Base-by-base conservation (phyloP, 2,113 vertebrate genomes). In the Vidua chalybeata region DNA sequence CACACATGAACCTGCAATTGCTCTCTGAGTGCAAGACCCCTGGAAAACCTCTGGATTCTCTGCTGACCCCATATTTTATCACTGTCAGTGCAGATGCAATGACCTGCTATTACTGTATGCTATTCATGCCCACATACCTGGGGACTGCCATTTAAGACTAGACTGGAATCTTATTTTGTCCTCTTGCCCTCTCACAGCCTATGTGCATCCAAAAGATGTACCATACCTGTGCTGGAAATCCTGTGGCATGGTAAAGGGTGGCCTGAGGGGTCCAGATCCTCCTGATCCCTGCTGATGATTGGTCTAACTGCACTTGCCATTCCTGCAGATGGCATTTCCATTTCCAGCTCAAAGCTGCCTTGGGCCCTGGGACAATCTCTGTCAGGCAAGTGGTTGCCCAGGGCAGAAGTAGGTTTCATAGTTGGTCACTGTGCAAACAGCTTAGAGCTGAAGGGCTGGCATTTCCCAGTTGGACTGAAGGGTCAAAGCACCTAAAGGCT, bases 1-100 rank as follows among this genome's bases (percentile, higher is more conserved):
- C 94, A 93, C 85, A 45, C 59, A 16, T 90, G 88, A 94, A 97
- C 96, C 81, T 89, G 94, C 83, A 77, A 41, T 58, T 71, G 51
- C 88, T 51, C 46, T 71, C 63, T 22, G 71, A 63, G 90, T 83
- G 69, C 77, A 48, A n/a, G 87, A 87, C 80, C 75, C 59, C 59
- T 79, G 85, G 51, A 78, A 91, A 96, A 90, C 87, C 89, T 75
- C 79, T 59, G 87, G 33, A 35, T 93, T 49, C 63, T 73, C 84
- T 61, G 81, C 68, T 91, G 82, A 81, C 85, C 92, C 79, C 56
- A 11, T 71, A 41, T 85, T 77, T 89, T 49, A 83, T 84, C 90
- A 41, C 46, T 84, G 52, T 51, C 90, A 80, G 79, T 54, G 64
- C 64, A 92, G 83, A 17, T 75, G 69, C 5, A 48, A 19, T 77